phyloP scores from a whole-genome alignment of 2,888 invertebrate genomes.

The Lathronympha strigana region DNA sequence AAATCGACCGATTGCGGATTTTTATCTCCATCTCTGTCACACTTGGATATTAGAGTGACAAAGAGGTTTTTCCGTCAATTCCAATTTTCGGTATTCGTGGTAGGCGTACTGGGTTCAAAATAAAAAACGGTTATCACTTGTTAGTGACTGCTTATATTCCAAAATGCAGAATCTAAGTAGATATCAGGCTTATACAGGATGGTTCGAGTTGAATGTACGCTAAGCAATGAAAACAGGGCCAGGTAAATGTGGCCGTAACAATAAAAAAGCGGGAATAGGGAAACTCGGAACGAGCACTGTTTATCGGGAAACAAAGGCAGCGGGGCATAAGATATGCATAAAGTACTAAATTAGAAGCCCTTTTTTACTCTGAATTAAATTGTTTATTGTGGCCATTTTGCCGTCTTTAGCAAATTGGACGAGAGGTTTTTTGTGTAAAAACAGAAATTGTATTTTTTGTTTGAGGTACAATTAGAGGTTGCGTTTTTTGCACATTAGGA shows the following conservation, averaged over 20 bases:
- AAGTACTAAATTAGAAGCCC: constrained; percentile 77
- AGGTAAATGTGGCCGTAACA: constrained; percentile 72
- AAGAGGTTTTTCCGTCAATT: no score
- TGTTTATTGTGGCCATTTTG: constrained; percentile 70
- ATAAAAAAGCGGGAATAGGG: constrained; percentile 72
- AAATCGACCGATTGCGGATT: no score
- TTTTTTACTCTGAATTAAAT: constrained; percentile 71
- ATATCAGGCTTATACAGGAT: background rate
- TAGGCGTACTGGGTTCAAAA: no score
- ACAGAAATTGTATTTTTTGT: background rate
- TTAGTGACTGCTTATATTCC: no score
- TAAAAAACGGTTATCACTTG: no score
- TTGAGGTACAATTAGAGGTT: background rate
- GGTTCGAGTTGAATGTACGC: background rate
- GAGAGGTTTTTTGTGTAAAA: background rate
- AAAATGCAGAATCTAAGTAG: no score
- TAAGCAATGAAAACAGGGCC: constrained; percentile 1
- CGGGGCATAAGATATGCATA: constrained; percentile 78
- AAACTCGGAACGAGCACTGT: constrained; percentile 71
- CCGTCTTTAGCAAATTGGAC: constrained; percentile 47
- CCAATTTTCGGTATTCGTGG: no score
- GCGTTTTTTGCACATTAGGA: background rate
- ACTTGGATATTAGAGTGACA: no score
- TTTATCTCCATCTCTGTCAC: no score
- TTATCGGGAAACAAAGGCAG: constrained; percentile 77